A percentile compares a stretch with the other conserved stretches of the same genome.
These are phyloP conservation scores for Aythya fuligula DNA, from an alignment of 2,797 vertebrate species.

Conservation along the genomic window DNA sequence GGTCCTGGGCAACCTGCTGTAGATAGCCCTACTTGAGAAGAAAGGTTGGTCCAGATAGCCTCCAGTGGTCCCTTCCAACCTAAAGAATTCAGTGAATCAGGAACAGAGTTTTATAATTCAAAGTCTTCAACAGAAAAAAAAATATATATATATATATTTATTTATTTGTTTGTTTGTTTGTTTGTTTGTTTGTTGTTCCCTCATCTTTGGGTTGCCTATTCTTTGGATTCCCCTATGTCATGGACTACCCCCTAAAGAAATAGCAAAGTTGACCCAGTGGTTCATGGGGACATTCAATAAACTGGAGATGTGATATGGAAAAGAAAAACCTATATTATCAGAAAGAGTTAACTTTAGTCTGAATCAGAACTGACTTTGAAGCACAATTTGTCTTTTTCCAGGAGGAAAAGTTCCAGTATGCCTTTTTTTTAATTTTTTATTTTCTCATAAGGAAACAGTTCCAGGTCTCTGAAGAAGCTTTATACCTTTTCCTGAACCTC, in stretches of 20 bases:
- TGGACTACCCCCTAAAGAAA: not conserved
- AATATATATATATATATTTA: too few species aligned
- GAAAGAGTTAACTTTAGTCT: not conserved
- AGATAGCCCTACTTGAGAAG: not conserved
- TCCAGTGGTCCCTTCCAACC: not conserved
- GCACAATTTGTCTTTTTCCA: not conserved
- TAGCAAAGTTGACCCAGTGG: not conserved
- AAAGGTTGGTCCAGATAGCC: not conserved
- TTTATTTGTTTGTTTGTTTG: too few species aligned
- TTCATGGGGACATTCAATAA: not conserved
- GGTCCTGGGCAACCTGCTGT: not conserved
- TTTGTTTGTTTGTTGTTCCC: too few species aligned
- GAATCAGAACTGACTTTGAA: not conserved
- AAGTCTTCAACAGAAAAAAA: not conserved
- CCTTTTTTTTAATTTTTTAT: not conserved
- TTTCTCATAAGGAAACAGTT: not conserved
- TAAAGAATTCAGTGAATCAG: not conserved
- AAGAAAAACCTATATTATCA: not conserved
- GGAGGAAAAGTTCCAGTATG: not conserved
- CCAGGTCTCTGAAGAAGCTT: not conserved
- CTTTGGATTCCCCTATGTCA: not conserved
- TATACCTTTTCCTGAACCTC: not conserved
- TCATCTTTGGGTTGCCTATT: not conserved
- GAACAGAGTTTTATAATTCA: not conserved
- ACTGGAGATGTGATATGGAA: not conserved